Conservation (phyloP, 2,113 vertebrate genomes). For the Orthonyx spaldingii region DNA sequence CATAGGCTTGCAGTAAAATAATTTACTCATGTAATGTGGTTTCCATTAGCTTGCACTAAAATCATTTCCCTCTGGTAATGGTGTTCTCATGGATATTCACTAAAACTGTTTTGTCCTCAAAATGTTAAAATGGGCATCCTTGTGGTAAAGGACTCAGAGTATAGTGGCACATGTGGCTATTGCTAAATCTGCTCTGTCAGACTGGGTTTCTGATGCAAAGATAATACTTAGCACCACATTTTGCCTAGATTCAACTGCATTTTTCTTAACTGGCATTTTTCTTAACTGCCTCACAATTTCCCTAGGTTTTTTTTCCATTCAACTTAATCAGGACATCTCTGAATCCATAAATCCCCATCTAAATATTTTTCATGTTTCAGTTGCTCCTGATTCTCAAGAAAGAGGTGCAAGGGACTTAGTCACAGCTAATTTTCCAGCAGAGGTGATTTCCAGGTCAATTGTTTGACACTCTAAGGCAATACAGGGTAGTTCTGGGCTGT, state of each 20-base stretch:
- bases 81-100: slow-evolving; percentile 65
- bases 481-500: not conserved
- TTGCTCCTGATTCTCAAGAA: not conserved
- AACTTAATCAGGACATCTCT: not conserved
- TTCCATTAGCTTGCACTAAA: slow-evolving; percentile 77
- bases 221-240: not conserved
- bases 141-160: slow-evolving; percentile 5
- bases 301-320: not conserved
- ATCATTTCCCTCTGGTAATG: slow-evolving; percentile 71
- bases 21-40: slow-evolving; percentile 74
- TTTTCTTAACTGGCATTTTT: not conserved
- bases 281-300: not conserved
- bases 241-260: not conserved
- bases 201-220: not conserved
- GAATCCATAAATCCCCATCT: not conserved
- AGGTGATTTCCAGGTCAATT: slow-evolving; percentile 39
- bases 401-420: not conserved
- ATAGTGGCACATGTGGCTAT: not conserved
- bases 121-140: slow-evolving; percentile 29
- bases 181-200: slow-evolving; percentile 29
- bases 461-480: slow-evolving; percentile 3
- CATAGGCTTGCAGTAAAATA: slow-evolving; percentile 75
- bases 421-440: slow-evolving; percentile 26
- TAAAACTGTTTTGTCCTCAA: slow-evolving; percentile 63
- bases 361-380: slow-evolving; percentile 4